Percentiles rank a stretch among this genome's conserved stretches.
These are phyloP conservation scores for Semibalanus balanoides DNA, from an alignment of 1,140 invertebrate species.

Conservation along the genomic window DNA sequence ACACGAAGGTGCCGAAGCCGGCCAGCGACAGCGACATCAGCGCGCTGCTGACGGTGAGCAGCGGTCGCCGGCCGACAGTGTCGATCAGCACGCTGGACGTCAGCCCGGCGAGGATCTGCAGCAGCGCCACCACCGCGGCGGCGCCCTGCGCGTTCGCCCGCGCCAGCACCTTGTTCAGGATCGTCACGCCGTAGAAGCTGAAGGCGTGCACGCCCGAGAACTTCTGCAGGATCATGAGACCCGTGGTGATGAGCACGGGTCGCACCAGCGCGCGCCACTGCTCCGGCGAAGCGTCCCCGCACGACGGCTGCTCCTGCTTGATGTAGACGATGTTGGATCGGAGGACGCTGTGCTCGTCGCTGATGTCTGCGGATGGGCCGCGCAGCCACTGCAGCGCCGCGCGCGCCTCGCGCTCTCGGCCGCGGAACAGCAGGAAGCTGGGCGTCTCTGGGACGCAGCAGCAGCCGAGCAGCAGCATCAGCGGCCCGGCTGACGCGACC, in stretches of 20 bases:
- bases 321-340: conserved; percentile 43
- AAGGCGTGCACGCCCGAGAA: conserved; percentile 69
- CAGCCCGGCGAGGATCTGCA: conserved; percentile 59
- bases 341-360: conserved; percentile 48
- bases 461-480: conserved; percentile 28
- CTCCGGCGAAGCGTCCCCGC: conserved; percentile 14
- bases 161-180: conserved; percentile 56
- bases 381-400: conserved; percentile 57
- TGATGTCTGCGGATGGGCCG: conserved; percentile 52
- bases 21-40: conserved; percentile 66
- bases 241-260: conserved; percentile 61
- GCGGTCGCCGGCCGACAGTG: conserved; percentile 54
- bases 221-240: conserved; percentile 67
- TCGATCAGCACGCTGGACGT: conserved; percentile 64
- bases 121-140: conserved; percentile 58
- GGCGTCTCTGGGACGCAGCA: conserved; percentile 63
- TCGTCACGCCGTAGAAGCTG: conserved; percentile 64
- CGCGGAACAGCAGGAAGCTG: conserved; percentile 54
- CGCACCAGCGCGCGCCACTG: conserved; percentile 30
- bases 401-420: conserved; percentile 59
- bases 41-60: conserved; percentile 60
- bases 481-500: conserved; percentile 54
- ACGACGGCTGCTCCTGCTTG: conserved; percentile 24
- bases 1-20: conserved; percentile 62
- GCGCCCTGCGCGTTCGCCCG: conserved; percentile 65